phyloP scores from a whole-genome alignment of 2,797 vertebrate genomes.

The Hafferia zeledoni region DNA sequence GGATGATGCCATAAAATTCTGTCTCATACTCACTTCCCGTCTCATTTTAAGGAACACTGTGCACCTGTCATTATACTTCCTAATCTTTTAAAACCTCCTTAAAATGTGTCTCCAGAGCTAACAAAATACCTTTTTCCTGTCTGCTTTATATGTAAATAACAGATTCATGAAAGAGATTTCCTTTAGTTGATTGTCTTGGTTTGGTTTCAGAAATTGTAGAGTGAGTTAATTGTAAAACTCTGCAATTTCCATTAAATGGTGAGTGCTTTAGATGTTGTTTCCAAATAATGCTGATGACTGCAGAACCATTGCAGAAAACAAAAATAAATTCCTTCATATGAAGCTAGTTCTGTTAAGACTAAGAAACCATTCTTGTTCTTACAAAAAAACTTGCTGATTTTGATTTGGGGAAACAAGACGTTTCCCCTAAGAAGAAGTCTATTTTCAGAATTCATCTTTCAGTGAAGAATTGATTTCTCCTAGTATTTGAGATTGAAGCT shows the following conservation, averaged over 20 bases:
- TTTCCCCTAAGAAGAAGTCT: not conserved
- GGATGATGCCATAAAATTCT: conserved; percentile 47
- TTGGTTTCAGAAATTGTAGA: conserved; percentile 40
- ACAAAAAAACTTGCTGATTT: conserved; percentile 21
- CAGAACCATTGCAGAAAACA: not conserved
- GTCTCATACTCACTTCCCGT: conserved; percentile 22
- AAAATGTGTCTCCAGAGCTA: conserved; percentile 59
- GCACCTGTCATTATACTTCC: conserved; percentile 63
- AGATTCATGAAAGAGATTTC: conserved; percentile 64
- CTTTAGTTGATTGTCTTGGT: conserved; percentile 66
- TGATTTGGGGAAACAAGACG: not conserved
- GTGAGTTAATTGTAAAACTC: conserved; percentile 26
- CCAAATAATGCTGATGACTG: conserved; percentile 36
- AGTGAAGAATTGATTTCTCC: not conserved
- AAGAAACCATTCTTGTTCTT: not conserved
- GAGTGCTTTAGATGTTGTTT: not conserved
- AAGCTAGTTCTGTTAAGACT: conserved; percentile 2
- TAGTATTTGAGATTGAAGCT: not conserved
- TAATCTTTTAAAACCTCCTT: conserved; percentile 65
- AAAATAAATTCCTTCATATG: not conserved
- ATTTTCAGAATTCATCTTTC: conserved; percentile 57
- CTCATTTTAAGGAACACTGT: conserved; percentile 56
- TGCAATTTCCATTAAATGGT: conserved; percentile 1
- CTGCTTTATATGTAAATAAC: conserved; percentile 61
- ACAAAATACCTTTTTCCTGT: conserved; percentile 71